Base-by-base conservation (phyloP, 2,113 vertebrate species). In the Saccopteryx bilineata region DNA sequence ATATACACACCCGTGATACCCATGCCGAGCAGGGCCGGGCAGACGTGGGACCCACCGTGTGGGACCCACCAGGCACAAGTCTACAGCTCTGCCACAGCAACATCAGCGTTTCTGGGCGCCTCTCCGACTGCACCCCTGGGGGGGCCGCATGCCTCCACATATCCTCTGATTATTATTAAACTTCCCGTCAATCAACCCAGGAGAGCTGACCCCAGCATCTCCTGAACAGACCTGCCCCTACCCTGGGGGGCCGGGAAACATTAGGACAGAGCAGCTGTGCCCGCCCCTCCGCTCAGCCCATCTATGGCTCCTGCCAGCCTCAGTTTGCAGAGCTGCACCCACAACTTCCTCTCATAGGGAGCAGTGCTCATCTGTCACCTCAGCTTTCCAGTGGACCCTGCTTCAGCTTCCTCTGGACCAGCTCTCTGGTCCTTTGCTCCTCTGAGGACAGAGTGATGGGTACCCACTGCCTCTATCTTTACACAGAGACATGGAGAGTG, bases 11-110 rank as follows among this genome's bases (percentile, higher is more conserved):
- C 24, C n/a, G 18, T 12, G 5, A 9, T 6, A 11, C 75, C 17
- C 33, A 50, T 1, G 2, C 58, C 26, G 14, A 75, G 15, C 13
- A 54, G 0, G 8, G 33, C 54, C 4, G 7, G 17, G 26, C n/a
- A n/a, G 23, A 17, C 1, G 1, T 8, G 31, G 19, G 2, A 5
- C 19, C 17, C 33, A 24, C 18, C 5, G 8, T n/a, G 1, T 8
- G 31, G 19, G 2, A 5, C 19, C 17, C 33, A 24, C 18, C 5
- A 8, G 4, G 0, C 18, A 28, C 4, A 39, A 65, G 68, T 12
- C 69, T 52, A 63, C 23, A 54, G 68, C 5, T 60, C 23, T 2
- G 50, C 89, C 33, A 26, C 13, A 58, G 5, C 3, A 33, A 46
- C 0, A 0, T 3, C 39, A 2, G 15, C 4, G 39, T 18, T 50